These are phyloP conservation scores for Aphrocallistes beatrix DNA, from an alignment of 37 sponge, comb jelly and placozoan genomes.

Conservation along the genomic window DNA sequence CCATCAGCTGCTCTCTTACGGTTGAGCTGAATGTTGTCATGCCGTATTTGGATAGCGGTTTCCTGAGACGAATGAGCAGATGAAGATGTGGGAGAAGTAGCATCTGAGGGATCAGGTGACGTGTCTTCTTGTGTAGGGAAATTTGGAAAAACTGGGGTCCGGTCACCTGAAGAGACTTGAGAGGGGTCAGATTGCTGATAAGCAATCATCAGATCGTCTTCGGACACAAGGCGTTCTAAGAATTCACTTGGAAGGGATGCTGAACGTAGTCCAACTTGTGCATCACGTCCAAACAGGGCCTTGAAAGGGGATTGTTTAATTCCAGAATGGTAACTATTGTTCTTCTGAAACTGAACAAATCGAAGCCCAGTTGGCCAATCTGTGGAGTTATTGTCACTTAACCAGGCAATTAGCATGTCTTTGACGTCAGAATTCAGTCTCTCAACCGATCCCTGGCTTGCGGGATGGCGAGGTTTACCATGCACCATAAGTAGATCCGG, in stretches of 20 bases:
- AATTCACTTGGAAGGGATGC: neutral
- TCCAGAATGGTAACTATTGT: neutral
- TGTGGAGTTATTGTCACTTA: neutral
- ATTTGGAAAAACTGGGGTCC: neutral
- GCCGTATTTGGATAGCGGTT: neutral
- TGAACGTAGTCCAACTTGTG: neutral
- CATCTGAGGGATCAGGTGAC: neutral
- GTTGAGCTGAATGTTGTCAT: neutral
- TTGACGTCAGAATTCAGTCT: neutral
- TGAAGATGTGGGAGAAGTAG: neutral
- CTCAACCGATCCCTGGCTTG: neutral
- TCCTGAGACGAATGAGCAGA: neutral
- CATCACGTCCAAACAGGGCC: neutral
- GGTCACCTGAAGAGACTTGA: neutral
- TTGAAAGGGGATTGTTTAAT: neutral
- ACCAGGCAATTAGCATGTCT: neutral
- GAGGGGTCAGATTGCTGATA: neutral
- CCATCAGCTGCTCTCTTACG: neutral
- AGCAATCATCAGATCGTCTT: neutral
- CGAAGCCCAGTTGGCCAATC: neutral
- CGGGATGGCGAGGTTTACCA: neutral
- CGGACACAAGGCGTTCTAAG: neutral
- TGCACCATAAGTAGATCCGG: neutral
- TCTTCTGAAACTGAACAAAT: neutral
- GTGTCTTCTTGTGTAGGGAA: neutral